A percentile compares a stretch with the other conserved stretches of the same genome.
Evolutionary conservation across 2,797 vertebrate species (phyloP).

Genomic region (Microchirus variegatus): DNA sequence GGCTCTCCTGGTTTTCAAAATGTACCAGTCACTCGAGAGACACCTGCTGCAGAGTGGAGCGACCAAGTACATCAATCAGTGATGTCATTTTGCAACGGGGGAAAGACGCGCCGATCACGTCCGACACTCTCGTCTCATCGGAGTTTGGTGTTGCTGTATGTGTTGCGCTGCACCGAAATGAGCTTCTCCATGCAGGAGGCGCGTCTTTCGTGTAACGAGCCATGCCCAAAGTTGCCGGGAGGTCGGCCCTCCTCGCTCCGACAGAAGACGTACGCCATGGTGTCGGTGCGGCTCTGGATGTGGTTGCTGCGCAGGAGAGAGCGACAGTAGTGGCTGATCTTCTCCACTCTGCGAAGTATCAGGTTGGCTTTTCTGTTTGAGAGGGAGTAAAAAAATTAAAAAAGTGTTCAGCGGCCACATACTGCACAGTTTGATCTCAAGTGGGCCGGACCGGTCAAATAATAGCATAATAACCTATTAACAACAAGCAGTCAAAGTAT

Average conservation of each 20-base stretch:
- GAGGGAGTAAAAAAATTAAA: not conserved
- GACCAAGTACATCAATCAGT: slow-evolving; percentile 47
- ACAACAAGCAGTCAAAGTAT: too few relatives aligned
- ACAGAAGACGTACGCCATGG: slow-evolving; percentile 91
- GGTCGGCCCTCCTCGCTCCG: slow-evolving; percentile 86
- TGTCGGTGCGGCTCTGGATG: slow-evolving; percentile 97
- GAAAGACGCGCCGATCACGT: slow-evolving; percentile 8
- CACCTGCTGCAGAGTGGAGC: slow-evolving; percentile 56
- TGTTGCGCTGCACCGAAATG: slow-evolving; percentile 94
- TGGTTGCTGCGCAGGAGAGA: slow-evolving; percentile 91
- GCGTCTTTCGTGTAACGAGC: slow-evolving; percentile 91
- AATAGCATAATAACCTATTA: too few relatives aligned
- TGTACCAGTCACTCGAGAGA: slow-evolving; percentile 57
- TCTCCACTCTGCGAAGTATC: slow-evolving; percentile 91
- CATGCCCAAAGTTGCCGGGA: slow-evolving; percentile 85
- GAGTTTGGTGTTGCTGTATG: slow-evolving; percentile 94
- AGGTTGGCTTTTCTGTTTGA: slow-evolving; percentile 91
- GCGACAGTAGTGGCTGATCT: slow-evolving; percentile 88
- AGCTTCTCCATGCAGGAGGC: slow-evolving; percentile 93
- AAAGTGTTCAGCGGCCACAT: too few relatives aligned
- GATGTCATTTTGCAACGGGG: slow-evolving; percentile 55
- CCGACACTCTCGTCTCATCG: slow-evolving; percentile 84
- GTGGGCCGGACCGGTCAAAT: too few relatives aligned
- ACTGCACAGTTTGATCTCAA: too few relatives aligned
- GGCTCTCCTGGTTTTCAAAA: slow-evolving; percentile 60